phyloP scores from a whole-genome alignment of 2,113 vertebrate species.

The Syngnathus floridae region DNA sequence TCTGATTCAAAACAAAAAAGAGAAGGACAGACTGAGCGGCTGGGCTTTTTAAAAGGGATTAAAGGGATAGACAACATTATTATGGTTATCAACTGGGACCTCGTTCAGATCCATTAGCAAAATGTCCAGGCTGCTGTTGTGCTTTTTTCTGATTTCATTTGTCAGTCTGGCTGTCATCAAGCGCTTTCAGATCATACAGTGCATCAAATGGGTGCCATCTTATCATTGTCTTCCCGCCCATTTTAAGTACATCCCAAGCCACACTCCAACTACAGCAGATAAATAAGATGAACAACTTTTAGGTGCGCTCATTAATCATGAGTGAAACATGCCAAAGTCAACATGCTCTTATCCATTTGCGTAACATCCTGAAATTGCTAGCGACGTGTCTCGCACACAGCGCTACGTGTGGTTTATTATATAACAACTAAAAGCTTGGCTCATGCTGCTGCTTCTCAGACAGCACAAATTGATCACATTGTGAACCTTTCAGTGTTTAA shows the following conservation, averaged over 20 bases:
- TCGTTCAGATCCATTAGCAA: slow-evolving; percentile 14
- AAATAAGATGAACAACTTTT: slow-evolving; percentile 19
- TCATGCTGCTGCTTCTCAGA: neutral
- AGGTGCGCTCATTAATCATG: slow-evolving; percentile 21
- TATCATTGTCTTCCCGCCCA: neutral
- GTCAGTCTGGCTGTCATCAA: neutral
- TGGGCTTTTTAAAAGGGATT: slow-evolving; percentile 11
- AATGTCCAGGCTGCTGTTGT: neutral
- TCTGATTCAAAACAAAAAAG: slow-evolving; percentile 15
- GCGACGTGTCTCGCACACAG: slow-evolving; percentile 13
- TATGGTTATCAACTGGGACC: slow-evolving; percentile 8
- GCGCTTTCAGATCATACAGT: slow-evolving; percentile 5
- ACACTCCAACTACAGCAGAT: slow-evolving; percentile 22
- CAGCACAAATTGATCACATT: slow-evolving; percentile 1
- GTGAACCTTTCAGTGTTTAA: neutral
- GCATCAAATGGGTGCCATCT: slow-evolving; percentile 31
- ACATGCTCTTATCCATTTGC: slow-evolving; percentile 26
- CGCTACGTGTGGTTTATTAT: slow-evolving; percentile 3
- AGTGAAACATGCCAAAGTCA: neutral
- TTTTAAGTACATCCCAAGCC: slow-evolving; percentile 11
- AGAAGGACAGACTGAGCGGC: slow-evolving; percentile 14
- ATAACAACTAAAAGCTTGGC: neutral
- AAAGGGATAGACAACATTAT: slow-evolving; percentile 14
- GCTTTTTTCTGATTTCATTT: neutral
- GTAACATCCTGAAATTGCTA: slow-evolving; percentile 9